Conservation (phyloP, 2,797 vertebrate genomes). For the Smutsia gigantea region DNA sequence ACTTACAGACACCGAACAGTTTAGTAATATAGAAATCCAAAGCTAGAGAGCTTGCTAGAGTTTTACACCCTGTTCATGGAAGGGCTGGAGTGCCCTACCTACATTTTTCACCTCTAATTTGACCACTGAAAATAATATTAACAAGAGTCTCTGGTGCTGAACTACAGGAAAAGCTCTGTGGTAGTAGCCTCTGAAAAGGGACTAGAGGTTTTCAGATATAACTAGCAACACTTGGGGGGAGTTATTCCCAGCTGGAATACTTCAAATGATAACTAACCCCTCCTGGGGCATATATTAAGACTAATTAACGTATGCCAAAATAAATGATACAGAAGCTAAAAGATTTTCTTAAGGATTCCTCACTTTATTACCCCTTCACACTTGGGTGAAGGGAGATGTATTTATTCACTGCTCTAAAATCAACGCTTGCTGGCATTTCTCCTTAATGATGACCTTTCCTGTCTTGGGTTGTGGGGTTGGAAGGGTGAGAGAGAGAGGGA, state of each 20-base stretch:
- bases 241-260: neutral
- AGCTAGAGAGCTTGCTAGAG: neutral
- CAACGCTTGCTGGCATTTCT: neutral
- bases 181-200: neutral
- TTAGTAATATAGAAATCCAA: neutral
- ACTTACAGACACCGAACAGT: neutral
- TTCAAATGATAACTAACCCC: neutral
- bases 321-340: neutral
- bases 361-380: neutral
- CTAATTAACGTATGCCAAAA: neutral
- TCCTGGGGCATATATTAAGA: neutral
- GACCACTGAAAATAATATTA: neutral
- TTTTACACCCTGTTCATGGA: neutral
- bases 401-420: neutral
- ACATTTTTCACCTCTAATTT: neutral
- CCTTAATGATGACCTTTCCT: neutral
- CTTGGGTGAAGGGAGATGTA: neutral
- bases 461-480: neutral
- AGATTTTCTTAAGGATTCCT: neutral
- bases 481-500: neutral
- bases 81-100: neutral
- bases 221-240: neutral
- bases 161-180: neutral
- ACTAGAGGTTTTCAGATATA: constrained; percentile 17
- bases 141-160: neutral